These are phyloP conservation scores for Balearica regulorum DNA, from an alignment of 2,797 vertebrate genomes.

Conservation along the genomic window DNA sequence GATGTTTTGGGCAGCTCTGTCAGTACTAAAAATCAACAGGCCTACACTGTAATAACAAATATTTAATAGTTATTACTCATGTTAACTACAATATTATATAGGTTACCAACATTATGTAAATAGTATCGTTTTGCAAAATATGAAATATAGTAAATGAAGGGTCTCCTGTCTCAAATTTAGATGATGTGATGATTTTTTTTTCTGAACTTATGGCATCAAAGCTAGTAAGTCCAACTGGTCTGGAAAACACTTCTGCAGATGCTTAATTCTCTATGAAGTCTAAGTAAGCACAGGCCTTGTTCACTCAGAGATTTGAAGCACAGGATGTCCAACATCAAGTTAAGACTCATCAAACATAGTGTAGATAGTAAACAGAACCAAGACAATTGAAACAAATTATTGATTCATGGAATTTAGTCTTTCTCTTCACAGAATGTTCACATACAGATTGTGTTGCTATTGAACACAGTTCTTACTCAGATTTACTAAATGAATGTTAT, in stretches of 20 bases:
- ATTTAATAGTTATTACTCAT: not conserved
- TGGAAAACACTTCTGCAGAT: not conserved
- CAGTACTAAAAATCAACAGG: slow-evolving; percentile 8
- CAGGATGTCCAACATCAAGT: not conserved
- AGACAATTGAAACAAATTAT: slow-evolving; percentile 41
- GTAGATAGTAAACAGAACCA: slow-evolving; percentile 29
- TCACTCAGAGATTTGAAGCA: not conserved
- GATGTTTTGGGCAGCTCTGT: slow-evolving; percentile 1
- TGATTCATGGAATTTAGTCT: slow-evolving; percentile 42
- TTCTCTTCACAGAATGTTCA: slow-evolving; percentile 4
- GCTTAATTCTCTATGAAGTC: not conserved
- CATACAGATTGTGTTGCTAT: slow-evolving; percentile 27
- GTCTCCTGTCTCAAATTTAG: not conserved
- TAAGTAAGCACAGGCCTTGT: not conserved
- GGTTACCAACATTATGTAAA: not conserved
- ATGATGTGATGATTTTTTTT: not conserved
- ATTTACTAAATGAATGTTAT: slow-evolving; percentile 53
- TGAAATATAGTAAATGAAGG: not conserved
- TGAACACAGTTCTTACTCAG: slow-evolving; percentile 26
- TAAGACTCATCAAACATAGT: not conserved
- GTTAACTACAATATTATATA: not conserved
- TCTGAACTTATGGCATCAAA: not conserved
- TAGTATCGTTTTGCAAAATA: not conserved
- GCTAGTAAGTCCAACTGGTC: not conserved
- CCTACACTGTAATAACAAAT: not conserved